Conservation (phyloP, 2,113 vertebrate genomes). For the Maccullochella peelii region DNA sequence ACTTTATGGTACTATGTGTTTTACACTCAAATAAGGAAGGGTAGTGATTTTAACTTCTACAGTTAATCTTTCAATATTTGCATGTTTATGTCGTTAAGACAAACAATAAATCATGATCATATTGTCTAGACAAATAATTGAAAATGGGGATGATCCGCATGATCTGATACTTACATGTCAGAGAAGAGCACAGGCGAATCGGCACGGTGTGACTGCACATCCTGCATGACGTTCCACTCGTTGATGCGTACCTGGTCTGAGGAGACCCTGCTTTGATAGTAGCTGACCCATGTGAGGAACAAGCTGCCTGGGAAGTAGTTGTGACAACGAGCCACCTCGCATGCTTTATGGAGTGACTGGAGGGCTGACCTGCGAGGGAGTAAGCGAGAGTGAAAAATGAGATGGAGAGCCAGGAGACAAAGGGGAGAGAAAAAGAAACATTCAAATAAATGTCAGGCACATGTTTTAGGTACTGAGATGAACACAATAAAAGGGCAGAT, state of each 20-base stretch:
- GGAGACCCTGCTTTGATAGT: conserved; percentile 96
- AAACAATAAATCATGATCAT: neutral
- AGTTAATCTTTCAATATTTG: neutral
- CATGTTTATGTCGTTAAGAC: neutral
- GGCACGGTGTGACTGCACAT: conserved; percentile 94
- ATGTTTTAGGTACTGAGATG: neutral
- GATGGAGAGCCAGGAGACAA: neutral
- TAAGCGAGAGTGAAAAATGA: neutral
- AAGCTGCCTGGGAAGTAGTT: conserved; percentile 98
- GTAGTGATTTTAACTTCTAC: neutral
- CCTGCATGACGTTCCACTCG: conserved; percentile 98
- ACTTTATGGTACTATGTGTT: neutral
- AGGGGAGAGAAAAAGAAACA: neutral
- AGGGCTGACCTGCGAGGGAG: conserved; percentile 89
- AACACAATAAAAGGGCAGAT: neutral
- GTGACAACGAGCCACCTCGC: conserved; percentile 94
- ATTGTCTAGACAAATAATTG: neutral
- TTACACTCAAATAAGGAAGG: neutral
- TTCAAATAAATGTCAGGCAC: neutral
- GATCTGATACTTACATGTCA: conserved; percentile 87
- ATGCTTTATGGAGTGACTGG: conserved; percentile 97
- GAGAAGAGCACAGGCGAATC: conserved; percentile 97
- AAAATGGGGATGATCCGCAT: neutral
- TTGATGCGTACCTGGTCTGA: conserved; percentile 95
- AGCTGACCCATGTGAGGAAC: conserved; percentile 98